These are phyloP conservation scores for Apus apus DNA, from an alignment of 2,113 vertebrate genomes.

Conservation along the genomic window DNA sequence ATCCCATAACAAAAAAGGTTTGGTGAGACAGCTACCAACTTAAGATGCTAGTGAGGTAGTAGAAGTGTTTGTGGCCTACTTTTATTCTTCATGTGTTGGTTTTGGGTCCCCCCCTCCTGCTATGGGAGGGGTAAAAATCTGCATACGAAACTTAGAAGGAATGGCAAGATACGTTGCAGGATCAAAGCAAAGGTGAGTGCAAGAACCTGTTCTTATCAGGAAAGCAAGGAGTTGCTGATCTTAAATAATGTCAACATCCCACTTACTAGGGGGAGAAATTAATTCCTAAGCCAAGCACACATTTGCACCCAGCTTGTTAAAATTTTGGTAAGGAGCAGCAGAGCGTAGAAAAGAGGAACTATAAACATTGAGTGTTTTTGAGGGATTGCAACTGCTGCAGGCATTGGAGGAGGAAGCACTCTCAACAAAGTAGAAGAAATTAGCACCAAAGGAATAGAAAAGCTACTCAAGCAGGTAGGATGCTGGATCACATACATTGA, in stretches of 20 bases:
- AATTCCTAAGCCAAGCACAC: background rate
- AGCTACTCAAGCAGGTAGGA: background rate
- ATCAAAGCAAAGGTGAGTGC: background rate
- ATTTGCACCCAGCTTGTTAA: background rate
- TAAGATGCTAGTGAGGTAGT: background rate
- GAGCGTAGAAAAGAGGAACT: background rate
- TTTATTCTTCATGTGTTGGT: background rate
- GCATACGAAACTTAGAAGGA: background rate
- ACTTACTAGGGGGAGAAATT: background rate
- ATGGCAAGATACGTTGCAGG: background rate
- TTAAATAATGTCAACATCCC: background rate
- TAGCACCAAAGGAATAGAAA: background rate
- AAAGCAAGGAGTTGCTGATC: background rate
- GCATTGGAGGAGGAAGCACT: background rate
- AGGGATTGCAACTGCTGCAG: background rate
- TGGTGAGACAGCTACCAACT: background rate
- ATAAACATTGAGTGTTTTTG: background rate
- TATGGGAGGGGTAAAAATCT: background rate
- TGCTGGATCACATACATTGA: background rate
- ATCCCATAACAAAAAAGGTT: accelerated
- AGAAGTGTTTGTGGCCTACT: background rate
- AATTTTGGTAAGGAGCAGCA: background rate
- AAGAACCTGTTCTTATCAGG: background rate
- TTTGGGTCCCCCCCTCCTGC: background rate
- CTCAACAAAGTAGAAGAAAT: background rate